Evolutionary conservation across 2,888 invertebrate species (phyloP).

Genomic region (Nasonia oneida): DNA sequence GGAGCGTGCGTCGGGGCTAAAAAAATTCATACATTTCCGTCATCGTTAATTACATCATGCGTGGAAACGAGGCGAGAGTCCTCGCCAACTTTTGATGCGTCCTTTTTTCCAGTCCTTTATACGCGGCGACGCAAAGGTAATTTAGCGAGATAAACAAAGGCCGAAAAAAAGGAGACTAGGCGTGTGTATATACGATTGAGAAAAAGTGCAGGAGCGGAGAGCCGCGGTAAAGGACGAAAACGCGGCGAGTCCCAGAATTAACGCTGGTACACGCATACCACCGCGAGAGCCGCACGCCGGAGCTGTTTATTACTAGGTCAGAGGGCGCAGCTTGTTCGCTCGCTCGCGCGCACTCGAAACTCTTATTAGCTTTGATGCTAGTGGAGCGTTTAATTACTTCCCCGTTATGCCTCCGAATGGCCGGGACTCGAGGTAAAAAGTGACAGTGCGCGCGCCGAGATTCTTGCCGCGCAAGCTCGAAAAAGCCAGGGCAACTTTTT

Average conservation of each 20-base stretch:
- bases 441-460: constrained; percentile 29
- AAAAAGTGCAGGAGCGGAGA: constrained; percentile 9
- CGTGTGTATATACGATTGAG: not conserved
- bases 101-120: constrained; percentile 1
- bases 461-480: constrained; percentile 26
- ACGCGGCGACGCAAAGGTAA: constrained; percentile 29
- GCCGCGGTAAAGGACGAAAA: no score
- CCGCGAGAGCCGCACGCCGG: constrained; percentile 11
- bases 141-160: constrained; percentile 45
- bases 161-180: not conserved
- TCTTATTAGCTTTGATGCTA: constrained; percentile 66
- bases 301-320: constrained; percentile 65
- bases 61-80: not conserved
- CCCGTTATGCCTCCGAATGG: constrained; percentile 36
- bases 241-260: not conserved
- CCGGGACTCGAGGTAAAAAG: constrained; percentile 11
- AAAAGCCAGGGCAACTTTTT: not conserved
- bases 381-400: constrained; percentile 51
- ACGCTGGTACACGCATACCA: not conserved
- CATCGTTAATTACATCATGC: constrained; percentile 31
- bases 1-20: not conserved
- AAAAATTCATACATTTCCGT: constrained; percentile 15
- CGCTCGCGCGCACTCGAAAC: constrained; percentile 44
- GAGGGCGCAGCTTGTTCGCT: constrained; percentile 61
- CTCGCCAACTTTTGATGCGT: not conserved